Percentiles rank a stretch among this genome's conserved stretches.
phyloP scores from a whole-genome alignment of 2,797 vertebrate genomes.

The Eulemur albifrons region DNA sequence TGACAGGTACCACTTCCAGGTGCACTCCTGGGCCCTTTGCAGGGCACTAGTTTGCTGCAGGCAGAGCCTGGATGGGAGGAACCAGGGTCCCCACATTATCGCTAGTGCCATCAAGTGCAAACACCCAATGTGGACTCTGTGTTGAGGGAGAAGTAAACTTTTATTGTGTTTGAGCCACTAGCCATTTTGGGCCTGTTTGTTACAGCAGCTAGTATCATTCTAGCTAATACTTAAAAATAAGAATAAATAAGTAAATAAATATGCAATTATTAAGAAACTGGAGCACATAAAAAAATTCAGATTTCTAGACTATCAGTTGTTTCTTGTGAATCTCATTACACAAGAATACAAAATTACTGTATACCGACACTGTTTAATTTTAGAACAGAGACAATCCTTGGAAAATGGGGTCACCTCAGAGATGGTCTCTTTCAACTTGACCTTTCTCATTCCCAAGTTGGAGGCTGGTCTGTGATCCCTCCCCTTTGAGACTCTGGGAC shows the following conservation, averaged over 20 bases:
- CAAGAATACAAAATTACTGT: slow-evolving; percentile 85
- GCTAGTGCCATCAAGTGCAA: neutral
- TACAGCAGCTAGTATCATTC: neutral
- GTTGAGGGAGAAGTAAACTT: neutral
- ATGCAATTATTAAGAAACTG: neutral
- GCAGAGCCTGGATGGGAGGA: neutral
- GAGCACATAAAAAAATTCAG: slow-evolving; percentile 83
- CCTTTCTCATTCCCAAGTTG: neutral
- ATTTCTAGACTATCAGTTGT: slow-evolving; percentile 92
- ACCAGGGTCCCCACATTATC: neutral
- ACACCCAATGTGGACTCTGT: neutral
- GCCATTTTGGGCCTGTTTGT: neutral
- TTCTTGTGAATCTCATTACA: slow-evolving; percentile 91
- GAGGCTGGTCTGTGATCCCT: neutral
- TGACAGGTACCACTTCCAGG: neutral
- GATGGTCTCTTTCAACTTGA: neutral
- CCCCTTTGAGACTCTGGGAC: neutral
- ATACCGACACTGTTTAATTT: neutral
- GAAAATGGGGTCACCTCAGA: neutral
- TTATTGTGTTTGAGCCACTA: neutral
- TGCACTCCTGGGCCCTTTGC: neutral
- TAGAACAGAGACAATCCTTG: neutral
- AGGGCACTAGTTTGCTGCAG: neutral
- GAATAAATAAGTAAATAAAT: neutral
- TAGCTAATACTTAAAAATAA: neutral